Conservation (phyloP, 2,797 vertebrate genomes). For the Pteropus rufus region DNA sequence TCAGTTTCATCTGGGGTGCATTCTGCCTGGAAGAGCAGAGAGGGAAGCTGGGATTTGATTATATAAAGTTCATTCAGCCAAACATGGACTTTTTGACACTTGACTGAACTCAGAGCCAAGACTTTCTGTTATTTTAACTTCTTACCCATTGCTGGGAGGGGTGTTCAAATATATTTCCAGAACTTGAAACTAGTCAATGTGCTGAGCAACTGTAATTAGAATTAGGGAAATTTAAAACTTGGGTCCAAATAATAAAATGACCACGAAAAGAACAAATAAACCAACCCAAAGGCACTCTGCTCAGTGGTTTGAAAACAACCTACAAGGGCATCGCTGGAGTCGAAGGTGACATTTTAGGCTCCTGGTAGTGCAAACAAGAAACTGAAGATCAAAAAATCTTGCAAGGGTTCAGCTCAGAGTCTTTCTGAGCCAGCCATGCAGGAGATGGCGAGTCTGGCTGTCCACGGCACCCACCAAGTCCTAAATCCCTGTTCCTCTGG, state of each 20-base stretch:
- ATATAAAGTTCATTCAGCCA: conserved; percentile 20
- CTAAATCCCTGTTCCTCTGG: neutral
- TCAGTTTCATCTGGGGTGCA: neutral
- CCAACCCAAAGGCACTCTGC: neutral
- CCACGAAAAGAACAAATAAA: conserved; percentile 44
- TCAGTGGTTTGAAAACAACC: neutral
- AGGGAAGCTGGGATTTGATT: conserved; percentile 44
- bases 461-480: neutral
- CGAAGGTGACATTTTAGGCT: neutral
- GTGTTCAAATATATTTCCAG: conserved; percentile 60
- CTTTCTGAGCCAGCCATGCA: neutral
- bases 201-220: conserved; percentile 42
- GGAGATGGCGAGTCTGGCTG: neutral
- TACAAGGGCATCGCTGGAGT: neutral
- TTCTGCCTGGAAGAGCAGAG: neutral
- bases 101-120: conserved; percentile 39
- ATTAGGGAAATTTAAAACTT: conserved; percentile 43
- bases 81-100: conserved; percentile 49
- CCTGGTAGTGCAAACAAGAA: neutral
- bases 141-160: conserved; percentile 56
- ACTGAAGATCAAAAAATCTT: neutral
- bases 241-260: neutral
- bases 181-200: conserved; percentile 47
- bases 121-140: conserved; percentile 60
- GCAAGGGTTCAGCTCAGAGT: neutral